Conservation (phyloP, 2,797 vertebrate genomes). For the Myotis daubentonii region DNA sequence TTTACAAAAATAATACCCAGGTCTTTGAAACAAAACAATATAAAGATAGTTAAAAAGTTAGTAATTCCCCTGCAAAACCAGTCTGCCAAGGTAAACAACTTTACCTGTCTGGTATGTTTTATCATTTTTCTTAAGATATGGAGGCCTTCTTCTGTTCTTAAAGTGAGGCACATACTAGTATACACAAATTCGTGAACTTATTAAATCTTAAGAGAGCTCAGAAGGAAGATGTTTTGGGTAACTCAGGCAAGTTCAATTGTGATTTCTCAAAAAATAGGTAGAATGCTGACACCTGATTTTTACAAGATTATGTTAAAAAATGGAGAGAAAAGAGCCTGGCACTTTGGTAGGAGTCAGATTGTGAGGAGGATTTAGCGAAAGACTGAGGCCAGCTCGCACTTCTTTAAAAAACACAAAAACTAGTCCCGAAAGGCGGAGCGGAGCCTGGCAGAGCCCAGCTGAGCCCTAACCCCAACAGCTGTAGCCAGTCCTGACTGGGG, state of each 20-base stretch:
- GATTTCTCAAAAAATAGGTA: too few species aligned
- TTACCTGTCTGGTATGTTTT: background rate
- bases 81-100: background rate
- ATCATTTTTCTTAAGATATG: background rate
- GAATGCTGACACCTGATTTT: too few species aligned
- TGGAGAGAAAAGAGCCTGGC: too few species aligned
- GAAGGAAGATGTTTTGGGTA: too few species aligned
- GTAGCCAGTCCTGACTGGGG: too few species aligned
- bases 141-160: slow-evolving; percentile 13
- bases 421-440: too few species aligned
- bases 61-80: background rate
- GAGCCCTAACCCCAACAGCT: too few species aligned
- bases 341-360: too few species aligned
- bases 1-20: slow-evolving; percentile 37
- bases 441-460: too few species aligned
- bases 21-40: slow-evolving; percentile 3
- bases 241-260: too few species aligned
- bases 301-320: too few species aligned
- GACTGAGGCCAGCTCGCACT: background rate
- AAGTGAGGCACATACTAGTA: background rate
- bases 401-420: background rate
- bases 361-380: background rate
- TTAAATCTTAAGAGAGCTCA: background rate
- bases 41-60: slow-evolving; percentile 32
- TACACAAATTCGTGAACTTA: background rate